These are phyloP conservation scores for Tetragnatha versicolor DNA, from an alignment of 1,140 invertebrate species.

Conservation along the genomic window DNA sequence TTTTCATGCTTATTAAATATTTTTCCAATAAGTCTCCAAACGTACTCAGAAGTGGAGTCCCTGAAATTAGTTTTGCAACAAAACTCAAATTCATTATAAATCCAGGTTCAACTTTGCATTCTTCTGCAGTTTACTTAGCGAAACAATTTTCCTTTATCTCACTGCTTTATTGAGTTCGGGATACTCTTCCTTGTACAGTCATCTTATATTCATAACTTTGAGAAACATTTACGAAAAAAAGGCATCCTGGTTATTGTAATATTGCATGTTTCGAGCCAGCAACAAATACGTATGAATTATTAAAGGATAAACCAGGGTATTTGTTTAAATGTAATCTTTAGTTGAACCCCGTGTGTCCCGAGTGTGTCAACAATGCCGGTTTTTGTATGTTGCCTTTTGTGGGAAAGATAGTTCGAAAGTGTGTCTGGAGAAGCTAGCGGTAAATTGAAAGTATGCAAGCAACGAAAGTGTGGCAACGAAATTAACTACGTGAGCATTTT, in stretches of 20 bases:
- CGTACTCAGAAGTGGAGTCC: too few species aligned
- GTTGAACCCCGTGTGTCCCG: background rate
- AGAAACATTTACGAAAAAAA: slow-evolving; percentile 18
- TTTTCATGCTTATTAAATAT: too few species aligned
- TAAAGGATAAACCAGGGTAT: slow-evolving; percentile 25
- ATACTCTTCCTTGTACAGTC: background rate
- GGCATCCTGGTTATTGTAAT: background rate
- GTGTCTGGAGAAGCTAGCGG: too few species aligned
- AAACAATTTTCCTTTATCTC: background rate
- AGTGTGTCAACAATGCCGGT: background rate
- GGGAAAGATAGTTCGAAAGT: too few species aligned
- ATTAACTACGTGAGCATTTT: too few species aligned
- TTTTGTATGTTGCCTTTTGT: background rate
- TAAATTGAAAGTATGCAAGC: too few species aligned
- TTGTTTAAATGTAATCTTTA: slow-evolving; percentile 40
- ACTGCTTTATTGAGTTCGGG: background rate
- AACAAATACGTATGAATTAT: slow-evolving; percentile 37
- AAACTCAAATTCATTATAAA: background rate
- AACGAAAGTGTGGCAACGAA: too few species aligned
- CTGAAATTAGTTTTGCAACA: too few species aligned
- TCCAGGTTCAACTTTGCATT: background rate
- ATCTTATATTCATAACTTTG: slow-evolving; percentile 31
- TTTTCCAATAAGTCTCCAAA: too few species aligned
- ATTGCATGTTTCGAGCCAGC: background rate
- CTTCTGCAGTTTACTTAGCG: background rate